phyloP scores from a whole-genome alignment of 1,140 invertebrate genomes.

The Panonychus citri region DNA sequence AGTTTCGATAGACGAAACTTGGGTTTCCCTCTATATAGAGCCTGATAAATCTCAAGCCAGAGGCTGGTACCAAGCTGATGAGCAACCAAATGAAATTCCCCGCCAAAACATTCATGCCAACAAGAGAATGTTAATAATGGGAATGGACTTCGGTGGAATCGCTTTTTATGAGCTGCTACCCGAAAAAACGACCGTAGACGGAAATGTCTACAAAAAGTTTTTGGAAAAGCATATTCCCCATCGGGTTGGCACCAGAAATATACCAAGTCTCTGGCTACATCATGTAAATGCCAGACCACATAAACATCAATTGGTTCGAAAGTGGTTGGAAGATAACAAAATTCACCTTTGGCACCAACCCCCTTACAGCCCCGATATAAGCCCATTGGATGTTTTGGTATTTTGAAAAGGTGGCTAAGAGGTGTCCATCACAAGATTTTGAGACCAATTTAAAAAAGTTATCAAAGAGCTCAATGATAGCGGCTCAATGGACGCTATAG shows the following conservation, averaged over 20 bases:
- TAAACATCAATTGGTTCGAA: neutral
- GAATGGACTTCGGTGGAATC: neutral
- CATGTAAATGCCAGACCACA: neutral
- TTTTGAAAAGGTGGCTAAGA: neutral
- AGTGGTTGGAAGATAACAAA: neutral
- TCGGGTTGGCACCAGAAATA: neutral
- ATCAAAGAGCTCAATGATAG: neutral
- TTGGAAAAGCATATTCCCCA: neutral
- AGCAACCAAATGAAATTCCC: neutral
- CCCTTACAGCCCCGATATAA: neutral
- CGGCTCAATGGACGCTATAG: neutral
- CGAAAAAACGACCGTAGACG: neutral
- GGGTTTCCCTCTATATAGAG: neutral
- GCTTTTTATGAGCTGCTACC: neutral
- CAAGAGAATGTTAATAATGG: neutral
- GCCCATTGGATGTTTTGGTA: neutral
- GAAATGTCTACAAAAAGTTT: neutral
- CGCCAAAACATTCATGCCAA: neutral
- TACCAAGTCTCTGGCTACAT: neutral
- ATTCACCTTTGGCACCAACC: neutral
- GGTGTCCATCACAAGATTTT: neutral
- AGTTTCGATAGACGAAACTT: neutral
- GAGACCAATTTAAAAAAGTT: neutral
- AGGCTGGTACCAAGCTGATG: neutral
- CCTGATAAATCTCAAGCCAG: neutral